phyloP scores from a whole-genome alignment of 2,888 invertebrate species.

The Aphrophora alni region DNA sequence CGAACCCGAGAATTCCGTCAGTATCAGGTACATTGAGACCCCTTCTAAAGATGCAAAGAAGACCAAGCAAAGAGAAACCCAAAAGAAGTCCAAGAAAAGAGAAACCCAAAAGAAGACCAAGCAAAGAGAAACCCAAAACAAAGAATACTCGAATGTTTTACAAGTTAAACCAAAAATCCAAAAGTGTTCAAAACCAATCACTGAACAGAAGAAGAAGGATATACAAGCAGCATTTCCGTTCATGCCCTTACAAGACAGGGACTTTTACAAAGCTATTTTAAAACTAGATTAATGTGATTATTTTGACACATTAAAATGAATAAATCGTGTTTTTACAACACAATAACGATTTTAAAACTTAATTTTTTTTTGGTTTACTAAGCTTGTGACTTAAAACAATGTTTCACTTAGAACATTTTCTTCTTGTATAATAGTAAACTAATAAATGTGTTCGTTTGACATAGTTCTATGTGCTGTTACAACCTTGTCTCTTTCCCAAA shows the following conservation, averaged over 20 bases:
- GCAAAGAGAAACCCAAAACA: background rate
- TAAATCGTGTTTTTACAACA: background rate
- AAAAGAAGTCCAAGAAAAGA: background rate
- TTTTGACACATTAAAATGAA: background rate
- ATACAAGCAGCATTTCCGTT: conserved; percentile 15
- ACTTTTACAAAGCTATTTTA: conserved; percentile 22
- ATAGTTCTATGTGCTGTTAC: conserved; percentile 23
- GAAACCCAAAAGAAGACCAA: background rate
- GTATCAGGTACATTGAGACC: conserved; percentile 17
- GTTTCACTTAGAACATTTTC: too few relatives aligned
- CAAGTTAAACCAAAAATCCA: conserved; percentile 23
- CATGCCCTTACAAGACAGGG: conserved; percentile 17
- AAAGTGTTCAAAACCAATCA: conserved; percentile 2
- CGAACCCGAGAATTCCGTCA: conserved; percentile 22
- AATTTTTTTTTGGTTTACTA: background rate
- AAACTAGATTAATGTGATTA: background rate
- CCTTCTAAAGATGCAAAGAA: background rate
- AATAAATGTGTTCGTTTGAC: conserved; percentile 18
- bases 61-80: background rate
- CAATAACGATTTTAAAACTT: background rate
- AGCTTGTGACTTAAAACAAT: too few relatives aligned
- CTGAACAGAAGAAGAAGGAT: conserved; percentile 15
- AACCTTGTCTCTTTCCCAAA: conserved; percentile 19
- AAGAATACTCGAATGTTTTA: conserved; percentile 10
- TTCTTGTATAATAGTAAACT: background rate